Conservation (phyloP, 2,113 vertebrate species). For the Rhineura floridana region DNA sequence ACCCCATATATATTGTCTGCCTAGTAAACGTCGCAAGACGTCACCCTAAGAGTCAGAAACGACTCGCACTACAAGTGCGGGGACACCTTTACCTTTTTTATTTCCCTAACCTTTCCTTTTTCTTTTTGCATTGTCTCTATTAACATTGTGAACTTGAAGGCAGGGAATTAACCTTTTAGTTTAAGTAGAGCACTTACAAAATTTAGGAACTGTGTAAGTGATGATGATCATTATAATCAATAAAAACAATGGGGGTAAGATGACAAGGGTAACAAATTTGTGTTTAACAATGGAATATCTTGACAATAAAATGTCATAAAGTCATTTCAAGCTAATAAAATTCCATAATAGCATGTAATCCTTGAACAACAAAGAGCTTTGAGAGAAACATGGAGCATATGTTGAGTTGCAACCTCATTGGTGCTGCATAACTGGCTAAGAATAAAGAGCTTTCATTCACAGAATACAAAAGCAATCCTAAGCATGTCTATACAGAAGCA, state of each 20-base stretch:
- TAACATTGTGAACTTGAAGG: no score
- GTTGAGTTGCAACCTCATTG: neutral
- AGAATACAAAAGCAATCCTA: neutral
- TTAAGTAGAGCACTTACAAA: no score
- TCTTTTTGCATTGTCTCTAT: no score
- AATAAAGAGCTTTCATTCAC: neutral
- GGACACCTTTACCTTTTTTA: no score
- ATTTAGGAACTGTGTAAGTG: no score
- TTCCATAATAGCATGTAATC: neutral
- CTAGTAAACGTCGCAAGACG: no score
- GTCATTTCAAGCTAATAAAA: neutral
- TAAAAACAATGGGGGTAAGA: no score
- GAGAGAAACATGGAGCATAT: neutral
- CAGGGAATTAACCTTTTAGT: no score
- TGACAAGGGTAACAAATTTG: neutral
- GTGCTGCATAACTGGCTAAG: neutral
- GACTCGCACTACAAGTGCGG: no score
- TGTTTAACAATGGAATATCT: neutral
- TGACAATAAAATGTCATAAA: neutral
- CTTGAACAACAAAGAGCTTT: neutral
- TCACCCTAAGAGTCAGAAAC: no score
- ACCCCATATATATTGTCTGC: no score
- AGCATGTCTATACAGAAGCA: neutral
- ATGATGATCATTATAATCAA: no score
- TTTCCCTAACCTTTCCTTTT: neutral